Conservation (phyloP, 2,797 vertebrate species). For the Acrocephalus scirpaceus region DNA sequence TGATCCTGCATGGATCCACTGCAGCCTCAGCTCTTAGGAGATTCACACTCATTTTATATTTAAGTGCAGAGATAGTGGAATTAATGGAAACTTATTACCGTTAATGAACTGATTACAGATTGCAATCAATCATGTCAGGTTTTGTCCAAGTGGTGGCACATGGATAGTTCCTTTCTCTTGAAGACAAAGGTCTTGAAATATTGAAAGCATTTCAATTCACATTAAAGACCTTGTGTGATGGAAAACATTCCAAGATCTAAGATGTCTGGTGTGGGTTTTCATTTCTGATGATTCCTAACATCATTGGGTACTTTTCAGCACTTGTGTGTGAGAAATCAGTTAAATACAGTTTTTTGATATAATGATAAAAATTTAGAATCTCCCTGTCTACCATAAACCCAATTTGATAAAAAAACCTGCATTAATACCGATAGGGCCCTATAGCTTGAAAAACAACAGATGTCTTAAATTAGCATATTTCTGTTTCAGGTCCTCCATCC, state of each 20-base stretch:
- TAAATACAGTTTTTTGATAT: not conserved
- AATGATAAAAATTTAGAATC: conserved; percentile 14
- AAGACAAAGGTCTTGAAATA: conserved; percentile 23
- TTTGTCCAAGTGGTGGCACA: conserved; percentile 1
- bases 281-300: not conserved
- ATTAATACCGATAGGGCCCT: conserved; percentile 18
- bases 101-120: conserved; percentile 33
- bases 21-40: not conserved
- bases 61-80: conserved; percentile 32
- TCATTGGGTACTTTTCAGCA: not conserved
- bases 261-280: not conserved
- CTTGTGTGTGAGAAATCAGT: not conserved
- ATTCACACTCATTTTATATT: not conserved
- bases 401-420: not conserved
- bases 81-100: conserved; percentile 39
- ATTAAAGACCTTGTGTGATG: not conserved
- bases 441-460: conserved; percentile 70
- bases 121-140: conserved; percentile 28
- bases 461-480: conserved; percentile 69
- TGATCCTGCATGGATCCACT: not conserved
- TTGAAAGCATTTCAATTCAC: not conserved
- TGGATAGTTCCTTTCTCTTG: not conserved
- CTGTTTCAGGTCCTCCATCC: conserved; percentile 60
- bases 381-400: not conserved
- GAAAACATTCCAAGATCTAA: not conserved